These are phyloP conservation scores for Peromyscus leucopus DNA, from an alignment of 2,113 vertebrate genomes.

Conservation along the genomic window DNA sequence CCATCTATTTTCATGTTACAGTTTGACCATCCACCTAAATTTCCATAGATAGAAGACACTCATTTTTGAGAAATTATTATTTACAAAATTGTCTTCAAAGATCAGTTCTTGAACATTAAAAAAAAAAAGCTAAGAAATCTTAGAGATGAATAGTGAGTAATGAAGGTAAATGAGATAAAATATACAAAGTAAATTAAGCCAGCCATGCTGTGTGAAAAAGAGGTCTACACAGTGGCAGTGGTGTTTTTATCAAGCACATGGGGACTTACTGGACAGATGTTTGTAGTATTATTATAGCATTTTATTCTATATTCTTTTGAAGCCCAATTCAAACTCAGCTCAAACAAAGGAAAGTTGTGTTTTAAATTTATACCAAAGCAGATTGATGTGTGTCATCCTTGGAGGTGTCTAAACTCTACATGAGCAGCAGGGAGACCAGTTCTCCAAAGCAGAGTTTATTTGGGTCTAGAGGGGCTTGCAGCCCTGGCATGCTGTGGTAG, in stretches of 20 bases:
- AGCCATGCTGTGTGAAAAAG: not conserved
- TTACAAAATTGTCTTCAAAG: slow-evolving; percentile 43
- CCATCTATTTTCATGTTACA: not conserved
- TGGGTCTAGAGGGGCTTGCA: not conserved
- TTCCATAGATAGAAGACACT: not conserved
- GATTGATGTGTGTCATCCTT: not conserved
- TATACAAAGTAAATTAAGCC: slow-evolving; percentile 11
- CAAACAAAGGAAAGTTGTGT: not conserved
- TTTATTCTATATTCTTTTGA: slow-evolving; percentile 35
- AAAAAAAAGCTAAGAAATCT: not conserved
- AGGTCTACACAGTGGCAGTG: not conserved
- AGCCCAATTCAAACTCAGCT: not conserved
- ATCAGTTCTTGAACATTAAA: not conserved
- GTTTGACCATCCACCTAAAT: slow-evolving; percentile 33
- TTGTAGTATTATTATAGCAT: not conserved
- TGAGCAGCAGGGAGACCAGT: not conserved
- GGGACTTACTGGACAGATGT: not conserved
- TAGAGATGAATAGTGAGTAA: not conserved
- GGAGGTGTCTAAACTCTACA: not conserved
- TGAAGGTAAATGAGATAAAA: slow-evolving; percentile 21
- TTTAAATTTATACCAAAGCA: not conserved
- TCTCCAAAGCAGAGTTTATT: not conserved
- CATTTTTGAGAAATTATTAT: slow-evolving; percentile 35
- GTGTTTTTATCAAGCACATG: not conserved
- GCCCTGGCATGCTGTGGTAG: not conserved